Evolutionary conservation across 1,140 invertebrate genomes (phyloP), one percentile per base, ranked within the genome.

Genomic region (Dendroctonus valens): DNA sequence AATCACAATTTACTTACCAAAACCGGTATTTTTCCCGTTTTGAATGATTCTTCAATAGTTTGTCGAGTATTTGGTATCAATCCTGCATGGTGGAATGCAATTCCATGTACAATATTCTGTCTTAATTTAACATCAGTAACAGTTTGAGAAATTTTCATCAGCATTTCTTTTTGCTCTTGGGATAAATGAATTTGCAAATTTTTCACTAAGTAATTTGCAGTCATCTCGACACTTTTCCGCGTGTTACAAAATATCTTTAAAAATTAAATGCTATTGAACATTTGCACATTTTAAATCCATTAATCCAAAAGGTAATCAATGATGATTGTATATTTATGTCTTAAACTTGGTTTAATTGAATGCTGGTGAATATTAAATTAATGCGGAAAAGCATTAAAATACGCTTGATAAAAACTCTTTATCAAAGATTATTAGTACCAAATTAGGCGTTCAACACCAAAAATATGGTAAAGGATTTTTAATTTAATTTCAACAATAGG

Each of bases 11-110:
- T 48, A 14, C 14, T 46, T 55, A 67, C 81, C 11, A 93, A 79
- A 65, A 93, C 84, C 0, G 85, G 85, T 15, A 93, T 74, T 51
- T 84, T 76, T 7, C 85, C 84, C 40, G 80, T 79, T 49, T 84
- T 73, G 76, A 92, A 93, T 2, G 87, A 76, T 14, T 84, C 77
- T 73, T 89, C 85, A 8, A 92, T 82, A 7, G 79, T 76, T 44
- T 81, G 78, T 66, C 89, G 79, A 74, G 92, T 89, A 55, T 85
- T 79, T 7, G 79, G 76, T 53, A 84, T 76, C 73, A 93, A 77
- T 0, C 91, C 91, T 38, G 90, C 91, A 81, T 93, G 91, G 74
- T 93, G 91, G 70, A 83, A 89, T 0, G 86, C 91, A 38, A 92
- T 83, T 0, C 91, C 91, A 69, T 79, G 76, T 54, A 82, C 71